These are phyloP conservation scores for Hemitrygon akajei DNA, from an alignment of 2,797 vertebrate species.

Conservation along the genomic window DNA sequence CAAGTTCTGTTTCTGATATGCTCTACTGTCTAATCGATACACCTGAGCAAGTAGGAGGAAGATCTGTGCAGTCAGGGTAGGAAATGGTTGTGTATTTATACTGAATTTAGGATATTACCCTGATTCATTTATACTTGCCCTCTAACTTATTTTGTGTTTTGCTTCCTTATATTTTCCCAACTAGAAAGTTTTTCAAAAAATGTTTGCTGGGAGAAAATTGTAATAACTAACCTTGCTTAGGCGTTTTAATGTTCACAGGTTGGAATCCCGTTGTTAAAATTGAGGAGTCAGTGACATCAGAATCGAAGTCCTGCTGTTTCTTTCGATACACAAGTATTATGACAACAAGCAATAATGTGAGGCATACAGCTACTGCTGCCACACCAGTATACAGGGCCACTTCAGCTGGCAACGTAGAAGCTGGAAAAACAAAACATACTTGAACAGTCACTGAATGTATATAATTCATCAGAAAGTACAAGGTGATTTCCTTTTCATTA, in stretches of 20 bases:
- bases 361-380: conserved; percentile 82
- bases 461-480: background rate
- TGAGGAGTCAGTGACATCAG: conserved; percentile 91
- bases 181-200: background rate
- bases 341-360: conserved; percentile 82
- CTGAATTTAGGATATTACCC: background rate
- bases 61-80: background rate
- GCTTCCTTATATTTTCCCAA: background rate
- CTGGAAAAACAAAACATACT: conserved; percentile 50
- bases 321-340: conserved; percentile 86
- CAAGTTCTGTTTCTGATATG: background rate
- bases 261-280: conserved; percentile 97
- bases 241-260: conserved; percentile 96
- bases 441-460: background rate
- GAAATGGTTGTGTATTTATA: background rate
- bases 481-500: background rate
- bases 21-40: background rate
- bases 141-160: background rate
- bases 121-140: background rate
- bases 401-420: conserved; percentile 72
- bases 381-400: conserved; percentile 91
- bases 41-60: background rate
- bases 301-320: conserved; percentile 87
- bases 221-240: conserved; percentile 85
- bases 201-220: background rate